These are phyloP conservation scores for Hymenochirus boettgeri DNA, from an alignment of 2,113 vertebrate species.

Conservation along the genomic window DNA sequence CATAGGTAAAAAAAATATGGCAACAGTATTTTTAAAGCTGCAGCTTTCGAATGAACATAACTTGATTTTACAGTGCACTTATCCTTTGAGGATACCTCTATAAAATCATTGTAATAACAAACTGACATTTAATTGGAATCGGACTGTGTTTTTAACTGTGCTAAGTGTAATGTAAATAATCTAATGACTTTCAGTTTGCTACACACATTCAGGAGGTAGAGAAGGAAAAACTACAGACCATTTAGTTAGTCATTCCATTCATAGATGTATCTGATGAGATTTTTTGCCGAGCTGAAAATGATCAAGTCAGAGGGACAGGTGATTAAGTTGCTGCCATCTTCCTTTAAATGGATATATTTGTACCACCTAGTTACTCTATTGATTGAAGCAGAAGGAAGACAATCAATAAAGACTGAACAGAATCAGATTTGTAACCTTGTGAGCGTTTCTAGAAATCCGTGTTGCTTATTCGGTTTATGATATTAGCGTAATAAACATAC, in stretches of 20 bases:
- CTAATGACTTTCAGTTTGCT: conserved; percentile 34
- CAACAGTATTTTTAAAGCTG: no score
- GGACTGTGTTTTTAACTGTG: conserved; percentile 13
- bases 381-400: no score
- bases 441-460: no score
- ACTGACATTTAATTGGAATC: conserved; percentile 12
- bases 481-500: no score
- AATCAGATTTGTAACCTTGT: no score
- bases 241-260: conserved; percentile 14
- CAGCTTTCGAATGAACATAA: no score
- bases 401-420: no score
- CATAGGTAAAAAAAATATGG: no score
- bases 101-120: not conserved
- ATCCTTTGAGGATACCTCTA: conserved; percentile 1
- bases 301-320: conserved; percentile 14
- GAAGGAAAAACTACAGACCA: conserved; percentile 24
- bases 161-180: conserved; percentile 26
- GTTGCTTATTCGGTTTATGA: no score
- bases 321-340: not conserved
- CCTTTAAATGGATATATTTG: not conserved
- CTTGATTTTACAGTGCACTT: no score
- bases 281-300: conserved; percentile 23
- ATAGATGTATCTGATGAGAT: not conserved
- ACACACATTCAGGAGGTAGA: conserved; percentile 16
- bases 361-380: no score